Conservation (phyloP, 2,888 invertebrate genomes). For the Troides oblongomaculatus region DNA sequence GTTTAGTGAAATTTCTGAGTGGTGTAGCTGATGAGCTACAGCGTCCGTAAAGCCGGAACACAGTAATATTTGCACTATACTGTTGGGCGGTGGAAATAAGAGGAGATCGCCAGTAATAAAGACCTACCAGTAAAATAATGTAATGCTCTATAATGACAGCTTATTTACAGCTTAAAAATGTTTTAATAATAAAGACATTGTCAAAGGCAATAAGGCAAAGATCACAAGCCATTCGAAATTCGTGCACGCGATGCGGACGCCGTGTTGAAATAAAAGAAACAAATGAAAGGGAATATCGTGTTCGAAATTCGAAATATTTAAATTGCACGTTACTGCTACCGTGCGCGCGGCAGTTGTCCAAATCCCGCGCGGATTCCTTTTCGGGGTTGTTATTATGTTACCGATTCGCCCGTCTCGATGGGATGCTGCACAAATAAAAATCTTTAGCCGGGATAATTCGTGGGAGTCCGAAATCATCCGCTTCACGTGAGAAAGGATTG, state of each 20-base stretch:
- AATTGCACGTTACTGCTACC: slow-evolving; percentile 78
- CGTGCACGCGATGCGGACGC: slow-evolving; percentile 45
- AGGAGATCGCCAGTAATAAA: no score
- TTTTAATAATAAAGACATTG: slow-evolving; percentile 7
- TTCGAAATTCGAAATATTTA: slow-evolving; percentile 78
- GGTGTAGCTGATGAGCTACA: no score
- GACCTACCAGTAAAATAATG: no score
- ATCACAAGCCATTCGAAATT: slow-evolving; percentile 29
- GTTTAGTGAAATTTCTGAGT: no score
- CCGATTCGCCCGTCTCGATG: slow-evolving; percentile 71
- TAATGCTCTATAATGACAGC: no score
- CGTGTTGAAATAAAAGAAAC: slow-evolving; percentile 41
- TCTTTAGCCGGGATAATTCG: slow-evolving; percentile 63
- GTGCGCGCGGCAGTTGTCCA: slow-evolving; percentile 63
- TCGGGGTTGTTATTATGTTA: slow-evolving; percentile 70
- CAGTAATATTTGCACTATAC: no score
- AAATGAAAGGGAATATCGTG: slow-evolving; percentile 42
- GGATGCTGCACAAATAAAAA: slow-evolving; percentile 69
- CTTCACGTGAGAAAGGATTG: slow-evolving; percentile 71
- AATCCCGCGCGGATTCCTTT: slow-evolving; percentile 66
- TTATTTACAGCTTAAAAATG: no score
- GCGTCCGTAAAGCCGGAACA: no score
- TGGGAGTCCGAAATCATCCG: slow-evolving; percentile 60
- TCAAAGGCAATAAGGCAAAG: slow-evolving; percentile 11
- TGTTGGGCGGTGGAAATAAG: no score